Evolutionary conservation across 2,797 vertebrate species (phyloP), one percentile per base, ranked within the genome.

Genomic region (Phoxinus dragarum): DNA sequence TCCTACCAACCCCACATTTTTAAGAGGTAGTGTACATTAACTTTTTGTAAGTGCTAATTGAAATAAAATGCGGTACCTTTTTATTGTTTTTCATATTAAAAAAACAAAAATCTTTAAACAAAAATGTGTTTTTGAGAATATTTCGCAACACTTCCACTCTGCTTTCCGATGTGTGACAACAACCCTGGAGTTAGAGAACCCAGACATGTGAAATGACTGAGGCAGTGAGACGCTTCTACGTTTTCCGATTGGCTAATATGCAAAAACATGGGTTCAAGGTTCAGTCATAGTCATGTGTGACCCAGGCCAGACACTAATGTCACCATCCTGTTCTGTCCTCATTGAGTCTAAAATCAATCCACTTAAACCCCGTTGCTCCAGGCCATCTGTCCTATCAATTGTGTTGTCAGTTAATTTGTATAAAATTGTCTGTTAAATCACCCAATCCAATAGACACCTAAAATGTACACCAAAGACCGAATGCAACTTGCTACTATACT

Each of bases 341-440:
- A 27, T 21, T 54, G 61, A 67, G 44, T 40, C 31, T 36, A 40
- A 75, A 83, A 83, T 83, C 82, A 84, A 84, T 84, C 44, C 72
- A 84, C 59, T 54, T 76, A 83, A 76, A 61, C 44, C 31, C 23
- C 4, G 4, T 49, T n/a, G 34, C 72, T 67, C 61, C 47, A 17
- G 34, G 42, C 40, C 23, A 31, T 49, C 44, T 49, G 44, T 66
- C 72, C 59, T 66, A 66, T 72, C 68, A 82, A 34, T 61, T 44
- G 38, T 8, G 52, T 40, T 17, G 52, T 42, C 80, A 42, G 80
- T 42, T 56, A 21, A 52, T 71, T 52, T 81, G 17, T 36, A 72
- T 73, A 44, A 44, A 82, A 82, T 21, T 31, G 68, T 56, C 19
- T 44, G n/a, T 16, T 82, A 73, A 44, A 61, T 34, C 17, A 61